Evolutionary conservation across 2,797 vertebrate genomes (phyloP), one percentile per base, ranked within the genome.

Genomic region (Ptychadena robeensis): DNA sequence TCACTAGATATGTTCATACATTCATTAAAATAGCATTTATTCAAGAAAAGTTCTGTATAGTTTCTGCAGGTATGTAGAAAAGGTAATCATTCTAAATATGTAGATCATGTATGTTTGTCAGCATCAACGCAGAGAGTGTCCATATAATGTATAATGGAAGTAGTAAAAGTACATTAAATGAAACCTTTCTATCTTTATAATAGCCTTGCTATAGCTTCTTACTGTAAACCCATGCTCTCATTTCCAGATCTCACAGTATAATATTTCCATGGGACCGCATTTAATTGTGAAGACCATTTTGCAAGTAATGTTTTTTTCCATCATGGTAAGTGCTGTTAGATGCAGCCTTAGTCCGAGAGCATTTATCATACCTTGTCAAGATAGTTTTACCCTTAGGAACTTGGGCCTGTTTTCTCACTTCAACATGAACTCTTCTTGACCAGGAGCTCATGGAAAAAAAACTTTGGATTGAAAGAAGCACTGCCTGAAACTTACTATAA

Each of bases 331-430:
- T 75, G 77, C 31, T 76, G 44, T 63, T 61, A 79, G 70, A 73
- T 63, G 34, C 25, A 73, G 27, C 37, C 44, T 79, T 76, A 75
- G 70, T 75, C 38, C 2, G 18, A 57, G 57, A 81, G 48, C 78
- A 85, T 85, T 85, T 76, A 85, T 80, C 66, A 75, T 71, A 76
- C 57, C 71, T 85, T 85, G 82, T 80, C 82, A 84, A 68, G 48
- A 75, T 44, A 40, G 53, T 35, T 66, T 85, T 59, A 53, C 59
- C 83, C 77, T 63, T 57, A 38, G 73, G 57, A 80, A 57, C 9
- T 61, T 28, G 53, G 78, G 35, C 15, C 32, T 80, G 65, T 64
- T 70, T 81, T 69, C n/a, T 71, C 38, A 70, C 72, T 81, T 85
- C 66, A 57, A 31, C 30, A 35, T 80, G 71, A 80, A 80, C 65